Conservation (phyloP, 2,888 invertebrate genomes). For the Cephalotes varians region DNA sequence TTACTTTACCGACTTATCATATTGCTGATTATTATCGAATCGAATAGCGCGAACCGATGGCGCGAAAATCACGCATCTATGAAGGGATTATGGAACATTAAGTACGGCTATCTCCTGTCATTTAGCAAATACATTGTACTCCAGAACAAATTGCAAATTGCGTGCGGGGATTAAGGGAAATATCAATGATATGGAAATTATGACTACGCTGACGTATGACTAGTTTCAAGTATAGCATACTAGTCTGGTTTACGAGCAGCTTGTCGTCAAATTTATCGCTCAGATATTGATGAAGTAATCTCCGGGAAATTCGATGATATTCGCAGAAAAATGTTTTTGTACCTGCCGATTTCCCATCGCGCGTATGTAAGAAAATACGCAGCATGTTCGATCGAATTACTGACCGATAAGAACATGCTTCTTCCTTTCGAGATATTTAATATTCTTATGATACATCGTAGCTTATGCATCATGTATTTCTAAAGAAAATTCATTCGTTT, state of each 20-base stretch:
- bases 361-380: conserved; percentile 48
- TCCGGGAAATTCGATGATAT: background rate
- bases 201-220: background rate
- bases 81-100: conserved; percentile 14
- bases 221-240: background rate
- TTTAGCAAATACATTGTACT: conserved; percentile 14
- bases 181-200: conserved; percentile 37
- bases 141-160: conserved; percentile 33
- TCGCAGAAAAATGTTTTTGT: conserved; percentile 34
- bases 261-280: no score
- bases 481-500: background rate
- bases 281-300: conserved; percentile 1
- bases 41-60: background rate
- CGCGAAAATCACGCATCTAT: background rate
- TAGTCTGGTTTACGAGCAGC: background rate
- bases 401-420: conserved; percentile 46
- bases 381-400: conserved; percentile 57
- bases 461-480: background rate
- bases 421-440: background rate
- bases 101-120: conserved; percentile 20
- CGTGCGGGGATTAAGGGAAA: conserved; percentile 18
- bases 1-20: background rate
- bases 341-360: background rate
- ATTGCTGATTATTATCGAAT: background rate
- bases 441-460: background rate